These are phyloP conservation scores for Odontamblyopus rebecca DNA, from an alignment of 2,797 vertebrate genomes.

Conservation along the genomic window DNA sequence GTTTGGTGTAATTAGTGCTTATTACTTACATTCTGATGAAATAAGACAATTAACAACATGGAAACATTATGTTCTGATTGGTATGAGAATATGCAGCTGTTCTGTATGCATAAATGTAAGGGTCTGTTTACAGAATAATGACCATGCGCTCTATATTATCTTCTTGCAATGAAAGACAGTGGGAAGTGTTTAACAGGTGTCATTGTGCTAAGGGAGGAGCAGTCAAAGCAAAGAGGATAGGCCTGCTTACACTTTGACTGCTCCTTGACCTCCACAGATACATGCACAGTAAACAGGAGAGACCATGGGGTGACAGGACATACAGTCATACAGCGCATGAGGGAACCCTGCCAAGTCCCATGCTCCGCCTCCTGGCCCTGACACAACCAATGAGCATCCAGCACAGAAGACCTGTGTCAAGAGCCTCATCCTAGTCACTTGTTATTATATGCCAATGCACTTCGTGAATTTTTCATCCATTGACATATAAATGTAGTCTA, in stretches of 20 bases:
- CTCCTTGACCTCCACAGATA: conserved; percentile 31
- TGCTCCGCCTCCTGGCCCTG: conserved; percentile 53
- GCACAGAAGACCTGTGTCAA: conserved; percentile 72
- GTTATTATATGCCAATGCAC: conserved; percentile 78
- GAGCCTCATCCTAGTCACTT: conserved; percentile 70
- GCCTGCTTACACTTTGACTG: conserved; percentile 31
- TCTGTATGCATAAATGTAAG: not conserved
- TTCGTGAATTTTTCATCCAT: conserved; percentile 61
- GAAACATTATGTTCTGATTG: not conserved
- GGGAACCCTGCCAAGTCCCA: conserved; percentile 48
- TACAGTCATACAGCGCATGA: conserved; percentile 38
- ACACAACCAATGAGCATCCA: conserved; percentile 56
- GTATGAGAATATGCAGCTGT: not conserved
- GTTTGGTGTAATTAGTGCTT: conserved; percentile 17
- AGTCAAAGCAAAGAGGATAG: conserved; percentile 33
- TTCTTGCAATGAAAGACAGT: conserved; percentile 20
- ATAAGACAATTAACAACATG: not conserved
- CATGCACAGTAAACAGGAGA: conserved; percentile 34
- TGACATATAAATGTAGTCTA: conserved; percentile 72
- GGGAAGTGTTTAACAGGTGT: conserved; percentile 27
- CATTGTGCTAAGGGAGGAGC: conserved; percentile 31
- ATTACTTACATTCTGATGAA: not conserved
- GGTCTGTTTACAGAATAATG: not conserved
- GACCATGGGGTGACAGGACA: conserved; percentile 64
- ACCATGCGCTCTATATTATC: not conserved